Base-by-base conservation (phyloP, 2,797 vertebrate species). In the Ptychobarbus kaznakovi region DNA sequence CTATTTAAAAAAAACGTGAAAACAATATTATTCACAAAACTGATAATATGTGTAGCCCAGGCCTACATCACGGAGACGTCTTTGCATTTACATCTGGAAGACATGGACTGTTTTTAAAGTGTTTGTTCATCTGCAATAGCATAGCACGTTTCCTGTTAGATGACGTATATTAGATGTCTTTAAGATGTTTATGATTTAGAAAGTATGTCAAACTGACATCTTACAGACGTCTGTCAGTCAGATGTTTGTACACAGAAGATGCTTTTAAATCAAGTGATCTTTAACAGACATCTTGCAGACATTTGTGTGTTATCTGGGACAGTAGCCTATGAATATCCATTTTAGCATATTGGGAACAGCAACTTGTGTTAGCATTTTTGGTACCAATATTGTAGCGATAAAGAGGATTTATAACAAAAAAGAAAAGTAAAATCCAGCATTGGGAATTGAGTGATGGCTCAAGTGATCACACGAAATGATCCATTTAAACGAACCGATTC, bases 401-500 rank as follows among this genome's bases (percentile, higher is more conserved):
- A n/a, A 38, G 22, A 58, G 8, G 22, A n/a, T n/a, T 63, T 65
- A 32, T 6, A n/a, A 8, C 13, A 77, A 13, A 38, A 38, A 22
- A 15, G 0, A 9, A 18, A 42, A 78, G 20, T 40, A n/a, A 75
- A 42, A 61, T 40, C 13, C 53, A 38, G 22, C 22, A 76, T 22
- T 75, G 46, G 16, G 28, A 35, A 35, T 16, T 22, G 32, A 77
- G 35, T 9, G 13, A 58, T 40, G 13, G n/a, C 12, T 61, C 35
- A 78, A 77, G 53, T 22, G 76, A 65, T 77, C 6, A 13, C 0
- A 3, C 4, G 44, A 81, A 68, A 35, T 51, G 40, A 68, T 81
- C 46, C 65, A 40, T 81, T 70, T 38, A 49, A 69, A 49, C 35
- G 66, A 81, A 70, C 46, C 80, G 80, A 81, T n/a, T 80, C 78